Evolutionary conservation across 2,888 invertebrate genomes (phyloP), one percentile per base, ranked within the genome.

Genomic region (Erebia aethiops): DNA sequence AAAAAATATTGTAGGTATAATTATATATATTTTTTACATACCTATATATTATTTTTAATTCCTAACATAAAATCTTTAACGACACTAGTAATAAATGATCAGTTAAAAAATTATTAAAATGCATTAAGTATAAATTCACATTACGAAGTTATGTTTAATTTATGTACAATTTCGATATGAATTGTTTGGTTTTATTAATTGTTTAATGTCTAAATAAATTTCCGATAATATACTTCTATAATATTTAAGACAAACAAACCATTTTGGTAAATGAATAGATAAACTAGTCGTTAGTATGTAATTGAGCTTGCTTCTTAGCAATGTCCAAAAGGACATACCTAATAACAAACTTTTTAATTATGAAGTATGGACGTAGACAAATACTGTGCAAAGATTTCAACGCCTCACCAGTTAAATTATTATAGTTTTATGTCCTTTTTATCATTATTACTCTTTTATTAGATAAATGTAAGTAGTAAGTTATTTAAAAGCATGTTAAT

Each of bases 201-300:
- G 35, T 35, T 26, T 3, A 26, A 26, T 35, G 35, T 35, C 35
- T 5, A 35, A 35, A 7, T 35, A 35, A 35, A 18, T 13, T 61
- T 46, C 21, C 7, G 13, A 14, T 46, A 18, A 7, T 35, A 35
- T 35, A 35, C 5, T 35, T 35, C 46, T 18, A 61, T 43, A 18
- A 41, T n/a, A 35, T 41, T 9, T 41, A 10, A n/a, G n/a, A n/a
- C 18, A 16, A 18, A 43, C 5, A 61, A n/a, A 35, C 26, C 51
- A 43, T 61, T 49, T 51, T 52, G 35, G n/a, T 63, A 51, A 51
- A 21, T 49, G 8, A 63, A 14, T 35, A 35, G 35, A 10, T 21
- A 21, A n/a, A 13, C 63, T 63, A 63, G 63, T 63, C 63, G 51
- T 63, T 62, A 49, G 16, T 13, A 62, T 26, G 49, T 49, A 26